Evolutionary conservation across 2,113 vertebrate genomes (phyloP).

Genomic region (Psephotus haematonotus): DNA sequence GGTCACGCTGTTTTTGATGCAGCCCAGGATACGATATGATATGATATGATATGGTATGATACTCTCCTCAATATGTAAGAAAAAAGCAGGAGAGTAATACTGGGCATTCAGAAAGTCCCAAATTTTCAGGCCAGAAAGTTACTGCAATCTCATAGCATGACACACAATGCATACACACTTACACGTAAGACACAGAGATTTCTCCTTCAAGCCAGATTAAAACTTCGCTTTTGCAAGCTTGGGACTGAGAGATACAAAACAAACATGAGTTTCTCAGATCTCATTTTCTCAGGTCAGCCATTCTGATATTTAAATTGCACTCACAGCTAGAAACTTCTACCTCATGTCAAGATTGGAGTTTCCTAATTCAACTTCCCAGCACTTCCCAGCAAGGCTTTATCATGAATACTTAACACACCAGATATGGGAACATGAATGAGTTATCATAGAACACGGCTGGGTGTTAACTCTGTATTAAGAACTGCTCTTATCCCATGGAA

Average conservation of each 20-base stretch:
- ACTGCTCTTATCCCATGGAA: neutral
- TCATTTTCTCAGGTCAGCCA: neutral
- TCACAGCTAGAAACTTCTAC: neutral
- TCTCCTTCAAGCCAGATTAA: neutral
- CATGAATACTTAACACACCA: neutral
- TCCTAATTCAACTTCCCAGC: neutral
- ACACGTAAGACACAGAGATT: accelerated
- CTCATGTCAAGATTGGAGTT: neutral
- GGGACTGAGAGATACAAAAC: neutral
- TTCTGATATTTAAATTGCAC: neutral
- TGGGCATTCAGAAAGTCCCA: neutral
- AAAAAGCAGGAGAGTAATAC: neutral
- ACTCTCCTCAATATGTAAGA: neutral
- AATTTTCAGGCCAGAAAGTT: neutral
- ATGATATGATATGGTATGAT: too few species aligned
- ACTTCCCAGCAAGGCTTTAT: neutral
- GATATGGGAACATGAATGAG: neutral
- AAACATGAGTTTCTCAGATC: accelerated
- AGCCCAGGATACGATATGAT: too few species aligned
- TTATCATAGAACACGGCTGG: neutral
- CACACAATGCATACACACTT: neutral
- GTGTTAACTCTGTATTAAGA: neutral
- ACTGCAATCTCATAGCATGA: neutral
- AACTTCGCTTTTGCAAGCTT: neutral
- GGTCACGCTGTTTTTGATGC: too few species aligned